Evolutionary conservation across 2,888 invertebrate species (phyloP), one percentile per base, ranked within the genome.

Genomic region (Camptogramma bilineatum): DNA sequence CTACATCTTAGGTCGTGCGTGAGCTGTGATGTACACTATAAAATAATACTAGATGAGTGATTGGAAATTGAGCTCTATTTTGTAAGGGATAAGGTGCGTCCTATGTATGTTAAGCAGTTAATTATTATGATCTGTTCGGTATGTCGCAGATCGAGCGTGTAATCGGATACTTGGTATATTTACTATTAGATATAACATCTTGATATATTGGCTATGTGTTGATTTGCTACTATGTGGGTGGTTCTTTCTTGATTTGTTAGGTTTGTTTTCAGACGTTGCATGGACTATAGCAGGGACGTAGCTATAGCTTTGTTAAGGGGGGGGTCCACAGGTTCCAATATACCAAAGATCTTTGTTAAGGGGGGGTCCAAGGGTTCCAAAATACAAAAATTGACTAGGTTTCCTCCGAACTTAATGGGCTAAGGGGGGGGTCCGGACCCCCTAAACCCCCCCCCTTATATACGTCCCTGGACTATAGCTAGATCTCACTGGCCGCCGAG

Each of bases 51-150:
- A 39, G 34, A 39, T 39, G 13, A 39, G 1, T 39, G 34, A 13
- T 28, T 28, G 44, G 17, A 44, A 52, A 52, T 62, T 56, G 34
- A 62, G 52, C 52, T 46, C 24, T 54, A 62, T 28, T 8, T 4
- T 28, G 34, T 8, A 24, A 7, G 24, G 48, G 4, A n/a, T 53
- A 34, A 10, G n/a, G 47, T 51, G 3, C 13, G 53, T 16, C 7
- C 56, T 78, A 79, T 79, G 77, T n/a, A n/a, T 80, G 74, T 74
- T 81, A 81, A 78, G 80, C 78, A 77, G 80, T 72, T 83, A 84
- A 85, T 86, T 83, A 84, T 81, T 81, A 81, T 85, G 82, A 84
- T 83, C 79, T 78, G 77, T 80, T 79, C 74, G 78, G 74, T 78
- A 78, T 70, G 80, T 77, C 58, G 75, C 70, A 60, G 79, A 58